Evolutionary conservation across 2,888 invertebrate species (phyloP), one percentile per base, ranked within the genome.

Genomic region (Dryococelus australis): DNA sequence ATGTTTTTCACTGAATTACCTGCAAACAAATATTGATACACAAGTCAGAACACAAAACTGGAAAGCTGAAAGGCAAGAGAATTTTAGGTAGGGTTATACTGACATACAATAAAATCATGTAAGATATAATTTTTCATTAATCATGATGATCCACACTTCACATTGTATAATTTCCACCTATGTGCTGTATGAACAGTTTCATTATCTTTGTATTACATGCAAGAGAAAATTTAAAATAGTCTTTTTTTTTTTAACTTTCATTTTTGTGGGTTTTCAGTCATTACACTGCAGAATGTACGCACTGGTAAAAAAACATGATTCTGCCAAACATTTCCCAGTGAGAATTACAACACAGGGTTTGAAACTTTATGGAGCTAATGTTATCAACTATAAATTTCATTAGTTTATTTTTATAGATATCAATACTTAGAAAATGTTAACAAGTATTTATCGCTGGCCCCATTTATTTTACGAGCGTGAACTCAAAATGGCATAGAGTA

Each of bases 361-460:
- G 24, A 65, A 65, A 47, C 47, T 65, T n/a, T 65, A 20, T 65
- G 65, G n/a, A 65, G 65, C 65, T 65, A 65, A 65, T n/a, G n/a
- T 65, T n/a, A 65, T 2, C 6, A 16, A 16, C 24, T 65, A 65
- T 65, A 1, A 65, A n/a, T 65, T 65, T 65, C 3, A 65, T 65
- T 65, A 65, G 65, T 65, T 65, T 24, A n/a, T 51, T 24, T 65
- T 65, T n/a, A 65, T 65, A n/a, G 65, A 65, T 65, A 65, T 65
- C 65, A 65, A n/a, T 65, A 65, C 8, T n/a, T 65, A 16, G 65
- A 24, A 65, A 65, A 65, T 65, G 65, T 65, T 65, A n/a, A 47
- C 47, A 47, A n/a, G 65, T 65, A 65, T n/a, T 65, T 65, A 65
- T 65, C 65, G n/a, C 65, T 65, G 65, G 65, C 65, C 65, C 65